A percentile compares a stretch with the other conserved stretches of the same genome.
These are phyloP conservation scores for Phymastichus coffea DNA, from an alignment of 1,140 invertebrate species.

Conservation along the genomic window DNA sequence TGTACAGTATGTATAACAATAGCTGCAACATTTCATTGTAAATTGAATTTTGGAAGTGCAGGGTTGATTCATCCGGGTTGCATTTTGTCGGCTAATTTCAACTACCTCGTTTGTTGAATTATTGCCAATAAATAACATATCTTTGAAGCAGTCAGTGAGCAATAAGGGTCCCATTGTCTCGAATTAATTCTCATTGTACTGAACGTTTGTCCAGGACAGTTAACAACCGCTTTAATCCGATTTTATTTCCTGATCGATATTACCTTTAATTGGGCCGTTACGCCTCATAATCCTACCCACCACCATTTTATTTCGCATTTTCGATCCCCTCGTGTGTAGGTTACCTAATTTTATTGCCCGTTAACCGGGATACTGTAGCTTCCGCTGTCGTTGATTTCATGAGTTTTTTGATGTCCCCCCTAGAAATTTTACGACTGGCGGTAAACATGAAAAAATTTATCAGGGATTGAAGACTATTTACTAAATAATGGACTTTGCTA, in stretches of 20 bases:
- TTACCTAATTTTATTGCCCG: background rate
- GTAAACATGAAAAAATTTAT: conserved; percentile 2
- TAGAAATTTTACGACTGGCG: conserved; percentile 7
- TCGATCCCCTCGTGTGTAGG: background rate
- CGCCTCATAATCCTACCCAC: background rate
- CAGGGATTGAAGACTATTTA: background rate
- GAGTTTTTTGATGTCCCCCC: background rate
- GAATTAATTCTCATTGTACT: background rate
- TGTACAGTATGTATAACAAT: no score
- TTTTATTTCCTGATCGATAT: conserved; percentile 5
- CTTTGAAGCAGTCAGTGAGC: no score
- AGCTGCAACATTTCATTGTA: no score
- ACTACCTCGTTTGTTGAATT: no score
- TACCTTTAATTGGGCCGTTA: conserved; percentile 2
- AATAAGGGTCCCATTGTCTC: background rate
- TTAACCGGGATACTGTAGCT: background rate
- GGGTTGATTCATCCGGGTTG: no score
- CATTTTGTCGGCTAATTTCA: no score
- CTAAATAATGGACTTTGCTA: background rate
- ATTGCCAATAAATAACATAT: no score
- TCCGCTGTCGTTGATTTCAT: background rate
- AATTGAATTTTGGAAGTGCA: no score
- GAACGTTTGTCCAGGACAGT: background rate
- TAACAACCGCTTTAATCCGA: background rate
- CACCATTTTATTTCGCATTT: background rate